Base-by-base conservation (phyloP, 2,797 vertebrate species). In the Antrozous pallidus region DNA sequence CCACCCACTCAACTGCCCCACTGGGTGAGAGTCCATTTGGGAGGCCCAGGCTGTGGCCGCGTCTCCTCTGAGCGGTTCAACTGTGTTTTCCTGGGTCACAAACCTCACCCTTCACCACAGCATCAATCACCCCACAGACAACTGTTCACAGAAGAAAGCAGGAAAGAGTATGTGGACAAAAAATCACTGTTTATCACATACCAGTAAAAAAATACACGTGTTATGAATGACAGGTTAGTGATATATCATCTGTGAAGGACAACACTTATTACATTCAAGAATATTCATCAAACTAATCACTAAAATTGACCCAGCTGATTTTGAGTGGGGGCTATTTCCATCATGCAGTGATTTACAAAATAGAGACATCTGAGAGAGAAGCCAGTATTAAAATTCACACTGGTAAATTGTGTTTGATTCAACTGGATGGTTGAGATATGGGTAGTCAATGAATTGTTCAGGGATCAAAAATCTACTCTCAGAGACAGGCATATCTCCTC, bases 91-190 rank as follows among this genome's bases (percentile, higher is more conserved):
- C 58, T n/a, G 17, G 47, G n/a, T 78, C 80, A 75, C 7, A 67
- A 51, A 84, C 8, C 77, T 87, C 17, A 81, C 40, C 58, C 24
- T 47, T 69, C 47, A 86, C 75, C 42, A 67, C 58, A 71, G 74
- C 45, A 77, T 28, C 6, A 71, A 45, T 63, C 49, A 80, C 22
- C 70, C 79, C 78, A 51, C 18, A 73, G 45, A 40, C 31, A 84
- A 83, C 2, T 78, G 81, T 85, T 58, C 58, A 88, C 90, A 95
- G 91, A 96, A 91, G 83, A 80, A 88, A 87, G 79, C 26, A 79
- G 88, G 93, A 95, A 96, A 95, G 81, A 93, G 88, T 45, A 79
- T 47, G 61, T 95, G 95, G 93, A 83, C 16, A 92, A 83, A 86
- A 93, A 87, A 77, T 91, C 78, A 90, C 31, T 56, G 9, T 70